Base-by-base conservation (phyloP, 2,113 vertebrate species). In the Sturnus vulgaris region DNA sequence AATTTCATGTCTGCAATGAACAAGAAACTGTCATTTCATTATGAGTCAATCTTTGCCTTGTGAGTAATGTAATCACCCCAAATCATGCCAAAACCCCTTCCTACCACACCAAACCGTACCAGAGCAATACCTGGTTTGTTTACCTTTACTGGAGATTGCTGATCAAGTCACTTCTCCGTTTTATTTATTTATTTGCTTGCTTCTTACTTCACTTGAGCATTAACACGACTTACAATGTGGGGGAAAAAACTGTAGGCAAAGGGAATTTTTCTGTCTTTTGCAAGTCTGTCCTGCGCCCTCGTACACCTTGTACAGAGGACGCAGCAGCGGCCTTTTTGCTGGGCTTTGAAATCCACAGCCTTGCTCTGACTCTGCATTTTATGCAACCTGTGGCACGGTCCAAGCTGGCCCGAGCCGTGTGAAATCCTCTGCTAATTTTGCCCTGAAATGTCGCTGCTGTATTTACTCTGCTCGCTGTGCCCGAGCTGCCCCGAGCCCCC, bases 401-500 rank as follows among this genome's bases (percentile, higher is more conserved):
- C 42, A 5, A 52, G 66, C n/a, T 10, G 73, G 86, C 14, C 63
- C 53, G 4, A 25, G 89, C 56, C 21, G 47, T 0, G 81, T 33
- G 27, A 91, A 91, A 70, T 5, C 84, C 50, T 53, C 31, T 37
- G 50, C 77, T 47, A 20, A 30, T 10, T 33, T 4, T 56, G 65
- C 23, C 59, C 12, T 1, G 2, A 14, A 24, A 31, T 1, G 31
- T 0, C 2, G 60, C 49, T 13, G 44, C 3, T 37, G 0, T 3
- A 13, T 59, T 59, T 21, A 16, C 63, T 11, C 18, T 35, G 14
- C 23, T 1, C 33, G 0, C 10, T 31, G n/a, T 24, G 25, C 64
- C 25, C 24, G 5, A 9, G 56, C 22, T 4, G 37, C 72, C 33
- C 56, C 20, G 47, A 7, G 82, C 2, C 3, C 83, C 63, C 0